phyloP scores from a whole-genome alignment of 2,113 vertebrate genomes.

The Pachycephala philippinensis region DNA sequence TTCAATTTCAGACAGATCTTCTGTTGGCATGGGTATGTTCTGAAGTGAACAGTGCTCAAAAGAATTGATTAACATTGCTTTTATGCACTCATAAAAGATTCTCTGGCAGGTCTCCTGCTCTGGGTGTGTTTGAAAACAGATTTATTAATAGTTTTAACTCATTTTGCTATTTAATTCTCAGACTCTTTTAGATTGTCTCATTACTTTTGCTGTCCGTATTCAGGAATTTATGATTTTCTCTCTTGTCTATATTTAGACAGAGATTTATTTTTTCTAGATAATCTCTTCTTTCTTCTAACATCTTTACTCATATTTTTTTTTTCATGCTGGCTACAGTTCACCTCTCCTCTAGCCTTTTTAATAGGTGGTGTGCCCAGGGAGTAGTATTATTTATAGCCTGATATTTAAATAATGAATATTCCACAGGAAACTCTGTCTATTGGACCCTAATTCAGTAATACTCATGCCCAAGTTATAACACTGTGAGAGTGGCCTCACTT shows the following conservation, averaged over 20 bases:
- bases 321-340: not conserved
- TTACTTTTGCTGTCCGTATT: not conserved
- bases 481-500: not conserved
- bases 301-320: not conserved
- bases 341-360: not conserved
- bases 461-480: not conserved
- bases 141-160: not conserved
- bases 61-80: not conserved
- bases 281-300: not conserved
- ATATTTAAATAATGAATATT: not conserved
- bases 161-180: not conserved
- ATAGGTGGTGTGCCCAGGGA: not conserved
- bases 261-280: not conserved
- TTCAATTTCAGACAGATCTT: not conserved
- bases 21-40: not conserved
- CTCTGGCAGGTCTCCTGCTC: not conserved
- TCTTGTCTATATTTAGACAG: not conserved
- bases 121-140: not conserved
- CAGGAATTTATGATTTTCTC: not conserved
- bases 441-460: not conserved
- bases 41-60: not conserved
- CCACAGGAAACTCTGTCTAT: not conserved
- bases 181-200: not conserved
- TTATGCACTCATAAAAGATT: not conserved
- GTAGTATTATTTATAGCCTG: not conserved